Percentiles rank a stretch among this genome's conserved stretches.
Evolutionary conservation across 2,113 vertebrate species (phyloP).

Genomic region (Labeo rohita): DNA sequence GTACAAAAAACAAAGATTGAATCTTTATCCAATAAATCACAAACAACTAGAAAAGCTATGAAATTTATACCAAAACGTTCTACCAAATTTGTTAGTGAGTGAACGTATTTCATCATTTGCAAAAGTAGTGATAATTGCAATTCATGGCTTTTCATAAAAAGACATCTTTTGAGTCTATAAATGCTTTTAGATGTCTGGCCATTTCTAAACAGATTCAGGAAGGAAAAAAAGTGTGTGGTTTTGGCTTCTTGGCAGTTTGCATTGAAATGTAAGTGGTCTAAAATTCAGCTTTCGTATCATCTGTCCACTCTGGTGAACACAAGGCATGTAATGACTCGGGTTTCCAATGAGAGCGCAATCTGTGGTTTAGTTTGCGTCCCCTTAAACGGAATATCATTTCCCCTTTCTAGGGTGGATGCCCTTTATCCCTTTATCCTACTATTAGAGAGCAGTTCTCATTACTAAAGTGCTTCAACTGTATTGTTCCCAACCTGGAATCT

Average conservation of each 20-base stretch:
- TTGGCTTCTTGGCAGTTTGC: background rate
- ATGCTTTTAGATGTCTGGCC: background rate
- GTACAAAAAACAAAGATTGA: too few relatives aligned
- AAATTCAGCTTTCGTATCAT: conserved; percentile 13
- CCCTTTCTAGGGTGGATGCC: background rate
- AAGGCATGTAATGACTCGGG: conserved; percentile 23
- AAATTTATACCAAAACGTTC: too few relatives aligned
- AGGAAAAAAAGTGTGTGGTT: background rate
- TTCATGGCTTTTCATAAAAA: background rate
- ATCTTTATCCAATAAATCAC: too few relatives aligned
- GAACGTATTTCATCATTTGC: too few relatives aligned
- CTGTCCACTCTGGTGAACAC: conserved; percentile 13
- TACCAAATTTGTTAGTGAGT: too few relatives aligned
- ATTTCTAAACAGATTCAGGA: background rate
- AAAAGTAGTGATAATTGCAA: background rate
- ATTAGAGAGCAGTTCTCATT: background rate
- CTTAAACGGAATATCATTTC: conserved; percentile 18
- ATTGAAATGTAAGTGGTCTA: background rate
- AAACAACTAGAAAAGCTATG: too few relatives aligned
- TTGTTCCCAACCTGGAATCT: background rate
- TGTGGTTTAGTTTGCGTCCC: background rate
- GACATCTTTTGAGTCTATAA: background rate
- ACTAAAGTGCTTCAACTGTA: background rate
- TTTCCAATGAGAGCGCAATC: conserved; percentile 19
- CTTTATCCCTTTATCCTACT: background rate